These are phyloP conservation scores for Caenorhabditis parvicauda DNA, from an alignment of 2,888 invertebrate genomes.

Conservation along the genomic window DNA sequence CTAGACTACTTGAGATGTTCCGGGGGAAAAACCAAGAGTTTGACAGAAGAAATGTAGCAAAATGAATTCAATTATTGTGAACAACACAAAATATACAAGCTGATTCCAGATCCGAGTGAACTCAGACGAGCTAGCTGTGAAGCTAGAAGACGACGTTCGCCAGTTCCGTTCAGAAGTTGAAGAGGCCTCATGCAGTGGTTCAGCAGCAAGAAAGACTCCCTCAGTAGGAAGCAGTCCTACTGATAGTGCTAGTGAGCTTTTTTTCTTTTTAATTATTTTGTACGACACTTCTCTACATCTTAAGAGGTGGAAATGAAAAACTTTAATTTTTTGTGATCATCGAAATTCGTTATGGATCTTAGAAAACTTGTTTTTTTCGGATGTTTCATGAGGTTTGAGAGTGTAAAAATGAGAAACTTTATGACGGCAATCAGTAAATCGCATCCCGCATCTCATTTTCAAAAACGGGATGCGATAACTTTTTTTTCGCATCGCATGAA, in stretches of 20 bases:
- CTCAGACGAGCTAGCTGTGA: conserved; percentile 44
- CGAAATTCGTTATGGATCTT: neutral
- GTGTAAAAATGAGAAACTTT: too few relatives aligned
- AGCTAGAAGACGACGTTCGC: conserved; percentile 48
- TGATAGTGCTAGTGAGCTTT: conserved; percentile 22
- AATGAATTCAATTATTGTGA: neutral
- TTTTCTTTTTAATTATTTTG: too few relatives aligned
- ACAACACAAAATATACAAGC: too few relatives aligned
- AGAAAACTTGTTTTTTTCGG: neutral
- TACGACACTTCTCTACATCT: too few relatives aligned
- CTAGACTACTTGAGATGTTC: neutral
- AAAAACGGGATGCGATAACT: too few relatives aligned
- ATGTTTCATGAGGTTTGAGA: too few relatives aligned
- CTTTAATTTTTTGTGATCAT: too few relatives aligned
- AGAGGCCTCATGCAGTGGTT: conserved; percentile 24
- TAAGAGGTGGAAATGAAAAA: neutral
- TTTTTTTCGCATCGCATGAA: too few relatives aligned
- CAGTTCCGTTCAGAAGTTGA: conserved; percentile 42
- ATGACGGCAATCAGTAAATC: too few relatives aligned
- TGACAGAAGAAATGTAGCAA: neutral
- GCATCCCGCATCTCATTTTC: too few relatives aligned
- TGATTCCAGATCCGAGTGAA: conserved; percentile 54
- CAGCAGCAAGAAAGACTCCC: conserved; percentile 15
- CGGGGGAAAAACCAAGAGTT: neutral
- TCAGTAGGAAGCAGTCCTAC: conserved; percentile 28